Evolutionary conservation across 2,888 invertebrate genomes (phyloP), one percentile per base, ranked within the genome.

Genomic region (Seladonia tumulorum): DNA sequence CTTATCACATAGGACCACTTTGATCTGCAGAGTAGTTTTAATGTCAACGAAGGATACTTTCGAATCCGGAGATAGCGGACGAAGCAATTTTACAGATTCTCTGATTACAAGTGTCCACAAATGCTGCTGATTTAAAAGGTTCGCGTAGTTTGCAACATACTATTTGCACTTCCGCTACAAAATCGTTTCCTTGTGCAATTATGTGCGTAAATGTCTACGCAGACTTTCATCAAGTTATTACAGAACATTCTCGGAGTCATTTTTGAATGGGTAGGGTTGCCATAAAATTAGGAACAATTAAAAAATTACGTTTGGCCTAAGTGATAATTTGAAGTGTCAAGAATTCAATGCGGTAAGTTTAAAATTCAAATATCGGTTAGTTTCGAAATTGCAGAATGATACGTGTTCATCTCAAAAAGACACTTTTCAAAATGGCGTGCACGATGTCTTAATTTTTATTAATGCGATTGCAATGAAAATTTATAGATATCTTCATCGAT

Each of bases 1-100:
- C n/a, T 47, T 16, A 16, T 16, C 47, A n/a, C n/a, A n/a, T n/a
- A n/a, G n/a, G 16, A 47, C 16, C 47, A 47, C 5, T 47, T 47
- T 16, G 47, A 47, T 47, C 47, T 12, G n/a, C 5, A n/a, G n/a
- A 57, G n/a, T 5, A 16, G 0, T 16, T 63, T 16, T 7, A 29
- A 25, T 16, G 7, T 63, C 29, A 7, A 16, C 63, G 29, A 2
- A 63, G 29, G 63, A 29, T 63, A 63, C 63, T 63, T 63, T 63
- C 63, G 29, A 63, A 63, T 63, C 63, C 29, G 16, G 63, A 63
- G 63, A 63, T 29, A 63, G 63, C 63, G 63, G 29, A 63, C 29
- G 63, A 29, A 63, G 63, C 29, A 63, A 63, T 29, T 29, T 63
- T 29, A 42, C 16, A 47, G 16, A 7, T 66, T 79, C 49, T n/a